Percentiles rank a stretch among this genome's conserved stretches.
Conservation (phyloP, 2,888 invertebrate genomes). For the Heteropelma amictum region DNA sequence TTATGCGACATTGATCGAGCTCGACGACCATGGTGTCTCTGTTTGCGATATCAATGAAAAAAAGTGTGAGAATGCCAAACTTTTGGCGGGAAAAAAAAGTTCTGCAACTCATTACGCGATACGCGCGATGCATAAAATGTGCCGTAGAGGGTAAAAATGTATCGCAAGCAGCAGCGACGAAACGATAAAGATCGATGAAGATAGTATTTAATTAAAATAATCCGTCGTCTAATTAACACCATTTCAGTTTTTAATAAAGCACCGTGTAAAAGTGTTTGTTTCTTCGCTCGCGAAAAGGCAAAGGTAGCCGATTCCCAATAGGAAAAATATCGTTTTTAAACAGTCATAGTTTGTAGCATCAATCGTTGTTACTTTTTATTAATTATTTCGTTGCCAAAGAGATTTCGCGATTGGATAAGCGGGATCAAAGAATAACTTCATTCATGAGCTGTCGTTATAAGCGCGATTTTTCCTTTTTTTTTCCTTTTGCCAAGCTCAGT, state of each 20-base stretch:
- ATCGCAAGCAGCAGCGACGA: neutral
- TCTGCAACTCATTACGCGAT: neutral
- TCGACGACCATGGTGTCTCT: neutral
- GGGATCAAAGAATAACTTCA: slow-evolving; percentile 23
- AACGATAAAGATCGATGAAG: neutral
- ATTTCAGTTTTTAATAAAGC: no score
- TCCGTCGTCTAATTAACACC: no score
- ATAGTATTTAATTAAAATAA: no score
- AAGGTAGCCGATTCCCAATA: no score
- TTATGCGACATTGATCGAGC: neutral
- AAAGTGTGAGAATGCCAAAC: slow-evolving; percentile 6
- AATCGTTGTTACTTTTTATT: neutral
- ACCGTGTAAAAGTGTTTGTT: no score
- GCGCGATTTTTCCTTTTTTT: slow-evolving; percentile 3
- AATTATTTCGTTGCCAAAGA: neutral
- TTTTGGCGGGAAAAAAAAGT: slow-evolving; percentile 5
- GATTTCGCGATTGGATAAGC: slow-evolving; percentile 10
- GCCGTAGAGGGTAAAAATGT: neutral
- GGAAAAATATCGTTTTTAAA: neutral
- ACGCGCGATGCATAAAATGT: neutral
- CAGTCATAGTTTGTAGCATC: neutral
- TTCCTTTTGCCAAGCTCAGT: no score
- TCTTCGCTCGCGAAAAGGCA: no score
- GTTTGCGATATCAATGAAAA: neutral
- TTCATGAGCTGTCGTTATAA: slow-evolving; percentile 13